Base-by-base conservation (phyloP, 2,888 invertebrate species). In the Andrena camellia region DNA sequence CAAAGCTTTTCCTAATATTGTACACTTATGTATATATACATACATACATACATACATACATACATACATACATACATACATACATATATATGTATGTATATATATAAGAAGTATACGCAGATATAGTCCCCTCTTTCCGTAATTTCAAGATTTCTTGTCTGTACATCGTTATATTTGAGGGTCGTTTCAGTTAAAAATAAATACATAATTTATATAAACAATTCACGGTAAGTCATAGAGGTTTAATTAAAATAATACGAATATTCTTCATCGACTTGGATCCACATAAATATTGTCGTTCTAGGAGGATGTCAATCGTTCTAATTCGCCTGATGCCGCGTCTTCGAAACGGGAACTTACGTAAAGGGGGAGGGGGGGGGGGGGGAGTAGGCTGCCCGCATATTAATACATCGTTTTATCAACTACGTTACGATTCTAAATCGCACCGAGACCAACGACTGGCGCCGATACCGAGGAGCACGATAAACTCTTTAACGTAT, bases 381-480 rank as follows among this genome's bases (percentile, higher is more conserved):
- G n/a, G 48, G 26, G 42, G 42, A 29, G 42, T 13, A 26, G 68
- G 6, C 48, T 84, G 67, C 57, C 57, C 54, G 54, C 60, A 75
- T 52, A 66, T 73, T 70, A 66, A 62, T 71, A 86, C 69, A 72
- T 72, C 68, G 23, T 73, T 73, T 68, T 62, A 60, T 59, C 69
- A 75, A 48, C 50, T 67, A 77, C 70, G 35, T 71, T 66, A 60
- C 64, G 62, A 71, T 69, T 74, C 57, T 70, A 81, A 71, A 54
- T 68, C 10, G 26, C 42, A 75, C 67, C 33, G 59, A 69, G 67
- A 78, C 72, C 59, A 50, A 17, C 31, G 10, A 33, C 48, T 35
- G 8, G 69, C 48, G 68, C 66, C 52, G 33, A 23, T 48, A 83
- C 23, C 20, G 7, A 66, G 13, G 70, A 74, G 60, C 71, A 29